Evolutionary conservation across 2,888 invertebrate genomes (phyloP), one percentile per base, ranked within the genome.

Genomic region (Alcis repandata): DNA sequence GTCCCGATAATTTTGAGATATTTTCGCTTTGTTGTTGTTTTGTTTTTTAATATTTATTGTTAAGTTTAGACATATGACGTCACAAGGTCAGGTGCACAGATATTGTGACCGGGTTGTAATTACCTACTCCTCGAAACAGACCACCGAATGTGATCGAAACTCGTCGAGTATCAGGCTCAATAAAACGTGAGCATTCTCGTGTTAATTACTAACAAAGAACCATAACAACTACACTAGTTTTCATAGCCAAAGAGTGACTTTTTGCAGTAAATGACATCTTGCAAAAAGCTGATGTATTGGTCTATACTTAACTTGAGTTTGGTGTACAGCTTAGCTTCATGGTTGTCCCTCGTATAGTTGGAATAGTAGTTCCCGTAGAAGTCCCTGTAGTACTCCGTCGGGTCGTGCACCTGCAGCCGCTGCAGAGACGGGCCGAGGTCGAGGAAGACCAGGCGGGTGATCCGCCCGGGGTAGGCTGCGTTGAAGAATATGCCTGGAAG

Each of bases 401-500:
- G 84, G 17, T 85, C 71, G 0, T 70, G 68, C 0, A 80, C 67
- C 27, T 85, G 80, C 7, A 89, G 63, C 1, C 83, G 63, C 32
- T 82, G 79, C 0, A 91, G 64, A 0, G 88, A 82, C 0, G 85
- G 84, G 0, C 78, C 78, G 0, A 84, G 77, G 61, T 93, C 93
- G 0, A 79, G 87, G 73, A 82, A 87, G 69, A 89, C 87, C 83
- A 83, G 87, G 80, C 72, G 94, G 75, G 75, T 86, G 68, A 85
- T 94, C 82, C 81, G 86, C 85, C 62, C 94, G 71, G 84, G 95
- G 86, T 82, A 92, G 60, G 89, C 91, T 75, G 74, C 78, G 33
- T 90, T 89, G 80, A 79, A 93, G 70, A 89, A 88, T 15, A 91
- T 57, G 6, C 88, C 92, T 92, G 76, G 0, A 78, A 60, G 53